Evolutionary conservation across 2,113 vertebrate genomes (phyloP), one percentile per base, ranked within the genome.

Genomic region (Ceyx margarethae): DNA sequence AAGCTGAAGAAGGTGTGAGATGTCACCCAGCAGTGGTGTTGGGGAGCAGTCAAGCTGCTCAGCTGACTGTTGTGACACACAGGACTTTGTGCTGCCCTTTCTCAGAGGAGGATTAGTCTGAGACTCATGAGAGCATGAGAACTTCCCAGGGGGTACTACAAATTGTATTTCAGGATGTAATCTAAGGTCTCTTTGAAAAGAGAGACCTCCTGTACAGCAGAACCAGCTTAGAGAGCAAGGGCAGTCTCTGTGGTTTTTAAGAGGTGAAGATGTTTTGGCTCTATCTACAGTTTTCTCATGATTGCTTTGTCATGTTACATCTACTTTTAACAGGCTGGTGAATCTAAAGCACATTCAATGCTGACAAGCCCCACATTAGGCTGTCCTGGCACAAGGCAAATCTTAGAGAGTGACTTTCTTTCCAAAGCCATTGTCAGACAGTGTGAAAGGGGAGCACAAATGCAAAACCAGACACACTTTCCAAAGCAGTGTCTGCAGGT

Each of bases 11-110:
- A 76, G 64, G 58, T 84, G 86, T 87, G 56, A 80, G 78, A 62
- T 85, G 81, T 92, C 72, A 54, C 72, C 58, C 60, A 72, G 81
- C 67, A 69, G 75, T 48, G 67, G 71, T 71, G 26, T 50, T 66
- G 84, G 81, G 26, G 71, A 93, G 81, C 51, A 64, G 89, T 80
- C 46, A 84, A 80, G 81, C 75, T 80, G 92, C 86, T 93, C 81
- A 62, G 88, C 83, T 62, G 62, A 50, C 66, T 82, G 25, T 26
- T 66, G 2, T 10, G 78, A 69, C 5, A 18, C 78, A 48, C 40
- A 48, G 77, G 60, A 82, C 80, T 89, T 79, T 40, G 71, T 73
- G 71, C 87, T 89, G 94, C 67, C 71, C 87, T 76, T 91, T 87
- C 64, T 93, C 78, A 82, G n/a, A 93, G 51, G 35, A 74, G n/a